These are phyloP conservation scores for Nomada fabriciana DNA, from an alignment of 2,888 invertebrate genomes.

Conservation along the genomic window DNA sequence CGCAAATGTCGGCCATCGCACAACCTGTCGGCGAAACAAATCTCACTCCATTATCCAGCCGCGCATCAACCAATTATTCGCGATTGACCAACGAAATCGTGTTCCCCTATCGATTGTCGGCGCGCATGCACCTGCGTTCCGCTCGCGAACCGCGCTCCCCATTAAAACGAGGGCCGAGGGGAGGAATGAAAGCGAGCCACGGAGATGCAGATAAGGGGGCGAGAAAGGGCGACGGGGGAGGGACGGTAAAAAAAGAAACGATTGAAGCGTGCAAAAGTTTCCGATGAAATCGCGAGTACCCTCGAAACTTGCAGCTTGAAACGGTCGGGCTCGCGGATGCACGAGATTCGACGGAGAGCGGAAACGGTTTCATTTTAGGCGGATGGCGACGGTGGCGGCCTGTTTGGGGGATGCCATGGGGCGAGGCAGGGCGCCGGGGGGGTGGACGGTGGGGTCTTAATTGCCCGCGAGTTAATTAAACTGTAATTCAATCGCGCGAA, in stretches of 20 bases:
- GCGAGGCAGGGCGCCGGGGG: conserved; percentile 26
- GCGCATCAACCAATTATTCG: conserved; percentile 19
- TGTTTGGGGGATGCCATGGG: conserved; percentile 38
- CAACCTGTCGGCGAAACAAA: not conserved
- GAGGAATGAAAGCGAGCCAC: conserved; percentile 45
- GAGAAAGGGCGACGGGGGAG: conserved; percentile 1
- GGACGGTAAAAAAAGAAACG: conserved; percentile 50
- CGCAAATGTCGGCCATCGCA: not conserved
- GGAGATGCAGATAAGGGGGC: conserved; percentile 52
- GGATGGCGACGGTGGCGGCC: conserved; percentile 61
- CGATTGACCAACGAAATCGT: conserved; percentile 53
- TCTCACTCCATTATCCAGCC: not conserved
- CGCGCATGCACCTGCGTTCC: conserved; percentile 40
- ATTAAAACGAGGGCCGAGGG: conserved; percentile 11
- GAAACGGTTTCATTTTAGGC: conserved; percentile 71
- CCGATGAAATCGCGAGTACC: conserved; percentile 80
- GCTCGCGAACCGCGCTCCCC: conserved; percentile 32
- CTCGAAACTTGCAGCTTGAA: conserved; percentile 76
- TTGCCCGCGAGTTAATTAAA: conserved; percentile 83
- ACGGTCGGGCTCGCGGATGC: conserved; percentile 73
- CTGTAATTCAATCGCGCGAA: conserved; percentile 84
- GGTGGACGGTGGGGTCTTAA: conserved; percentile 73
- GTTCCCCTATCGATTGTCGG: conserved; percentile 48
- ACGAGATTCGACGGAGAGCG: conserved; percentile 74
- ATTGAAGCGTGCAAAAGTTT: conserved; percentile 78